A percentile compares a stretch with the other conserved stretches of the same genome.
These are phyloP conservation scores for Plusia festucae DNA, from an alignment of 2,888 invertebrate species.

Conservation along the genomic window DNA sequence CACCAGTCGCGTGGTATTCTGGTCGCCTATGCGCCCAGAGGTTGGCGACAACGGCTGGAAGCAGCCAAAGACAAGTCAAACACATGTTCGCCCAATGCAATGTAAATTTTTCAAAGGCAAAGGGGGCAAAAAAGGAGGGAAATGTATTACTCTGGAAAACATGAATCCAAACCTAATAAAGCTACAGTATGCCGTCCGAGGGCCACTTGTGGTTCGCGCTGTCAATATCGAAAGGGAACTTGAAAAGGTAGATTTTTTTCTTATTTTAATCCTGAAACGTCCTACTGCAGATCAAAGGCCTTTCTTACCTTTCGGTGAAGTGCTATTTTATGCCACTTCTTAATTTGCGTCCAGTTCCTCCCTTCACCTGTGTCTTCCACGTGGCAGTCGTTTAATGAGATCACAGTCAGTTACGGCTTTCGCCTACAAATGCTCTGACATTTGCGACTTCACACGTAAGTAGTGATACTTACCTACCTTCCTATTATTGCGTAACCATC, in stretches of 20 bases:
- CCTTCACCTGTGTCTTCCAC: too few relatives aligned
- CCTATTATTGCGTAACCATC: too few relatives aligned
- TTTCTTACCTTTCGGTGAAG: too few relatives aligned
- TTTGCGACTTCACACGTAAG: too few relatives aligned
- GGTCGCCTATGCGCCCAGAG: neutral
- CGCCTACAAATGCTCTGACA: too few relatives aligned
- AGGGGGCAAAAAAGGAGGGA: neutral
- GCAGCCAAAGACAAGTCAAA: too few relatives aligned
- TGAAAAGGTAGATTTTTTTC: constrained; percentile 89
- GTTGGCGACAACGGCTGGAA: neutral
- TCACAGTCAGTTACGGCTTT: too few relatives aligned
- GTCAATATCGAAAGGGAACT: constrained; percentile 97
- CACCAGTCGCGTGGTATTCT: neutral
- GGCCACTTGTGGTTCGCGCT: constrained; percentile 98
- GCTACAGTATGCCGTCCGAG: constrained; percentile 99
- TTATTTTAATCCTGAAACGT: neutral
- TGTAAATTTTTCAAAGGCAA: neutral
- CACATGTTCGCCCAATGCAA: neutral
- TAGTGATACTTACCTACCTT: too few relatives aligned
- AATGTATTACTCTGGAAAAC: constrained; percentile 90
- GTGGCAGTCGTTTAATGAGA: too few relatives aligned
- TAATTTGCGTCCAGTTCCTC: too few relatives aligned
- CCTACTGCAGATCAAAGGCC: neutral
- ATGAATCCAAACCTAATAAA: constrained; percentile 96
- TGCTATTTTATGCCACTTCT: too few relatives aligned